Percentiles rank a stretch among this genome's conserved stretches.
phyloP scores from a whole-genome alignment of 2,888 invertebrate genomes.

The Drosophila recens region DNA sequence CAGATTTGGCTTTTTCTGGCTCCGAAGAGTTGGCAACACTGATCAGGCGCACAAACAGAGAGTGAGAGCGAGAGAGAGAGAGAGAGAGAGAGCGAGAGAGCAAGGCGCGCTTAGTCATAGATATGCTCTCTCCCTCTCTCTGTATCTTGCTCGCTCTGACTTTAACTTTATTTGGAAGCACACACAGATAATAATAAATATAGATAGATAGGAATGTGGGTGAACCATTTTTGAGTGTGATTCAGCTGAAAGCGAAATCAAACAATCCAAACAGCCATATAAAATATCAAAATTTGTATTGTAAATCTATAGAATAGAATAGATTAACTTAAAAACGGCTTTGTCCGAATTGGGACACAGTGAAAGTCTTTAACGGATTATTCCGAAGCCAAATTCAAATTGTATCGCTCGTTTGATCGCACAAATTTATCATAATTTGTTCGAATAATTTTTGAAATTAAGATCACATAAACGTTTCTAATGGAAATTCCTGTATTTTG shows the following conservation, averaged over 20 bases:
- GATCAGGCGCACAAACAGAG: constrained; percentile 8
- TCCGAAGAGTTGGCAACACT: too few relatives aligned
- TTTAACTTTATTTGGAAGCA: constrained; percentile 17
- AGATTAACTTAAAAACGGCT: constrained; percentile 9
- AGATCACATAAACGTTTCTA: constrained; percentile 1
- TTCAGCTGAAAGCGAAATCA: constrained; percentile 18
- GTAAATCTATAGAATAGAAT: constrained; percentile 9
- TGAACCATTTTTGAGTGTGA: constrained; percentile 22
- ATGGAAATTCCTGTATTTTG: background rate
- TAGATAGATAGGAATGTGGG: constrained; percentile 37
- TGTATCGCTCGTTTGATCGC: background rate
- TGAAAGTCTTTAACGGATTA: constrained; percentile 19
- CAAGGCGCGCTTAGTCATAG: constrained; percentile 25
- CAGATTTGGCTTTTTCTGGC: too few relatives aligned
- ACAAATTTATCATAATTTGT: background rate
- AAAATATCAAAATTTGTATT: constrained; percentile 9
- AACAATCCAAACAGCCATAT: background rate
- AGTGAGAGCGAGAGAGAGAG: background rate
- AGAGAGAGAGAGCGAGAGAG: constrained; percentile 10
- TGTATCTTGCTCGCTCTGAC: background rate
- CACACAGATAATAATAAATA: constrained; percentile 17
- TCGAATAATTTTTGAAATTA: background rate
- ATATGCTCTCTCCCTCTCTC: constrained; percentile 10
- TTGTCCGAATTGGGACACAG: constrained; percentile 8
- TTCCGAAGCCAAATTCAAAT: background rate